These are phyloP conservation scores for Carassius auratus DNA, from an alignment of 2,113 vertebrate genomes.

Conservation along the genomic window DNA sequence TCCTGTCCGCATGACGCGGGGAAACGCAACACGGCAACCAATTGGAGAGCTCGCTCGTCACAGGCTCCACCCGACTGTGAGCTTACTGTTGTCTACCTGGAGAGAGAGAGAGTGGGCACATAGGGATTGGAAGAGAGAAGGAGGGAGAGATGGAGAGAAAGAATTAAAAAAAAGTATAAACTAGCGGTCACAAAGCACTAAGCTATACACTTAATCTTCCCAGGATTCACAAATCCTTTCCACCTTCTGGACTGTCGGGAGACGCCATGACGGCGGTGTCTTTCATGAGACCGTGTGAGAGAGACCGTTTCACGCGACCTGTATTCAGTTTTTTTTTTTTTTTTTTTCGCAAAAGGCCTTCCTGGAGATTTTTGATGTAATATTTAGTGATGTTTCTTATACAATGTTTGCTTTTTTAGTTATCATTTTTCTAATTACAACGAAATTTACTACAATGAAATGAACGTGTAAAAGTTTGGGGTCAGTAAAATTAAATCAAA, in stretches of 20 bases:
- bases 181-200: conserved; percentile 46
- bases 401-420: neutral
- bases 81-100: conserved; percentile 72
- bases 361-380: neutral
- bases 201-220: conserved; percentile 57
- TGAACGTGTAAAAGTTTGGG: too few species aligned
- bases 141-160: conserved; percentile 31
- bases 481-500: too few species aligned
- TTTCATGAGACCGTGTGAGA: conserved; percentile 23
- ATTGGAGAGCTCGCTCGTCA: conserved; percentile 48
- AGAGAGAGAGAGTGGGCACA: conserved; percentile 9
- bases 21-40: neutral
- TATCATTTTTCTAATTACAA: neutral
- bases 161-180: conserved; percentile 40
- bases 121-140: neutral
- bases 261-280: conserved; percentile 9
- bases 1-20: conserved; percentile 85
- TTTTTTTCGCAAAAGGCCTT: neutral
- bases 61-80: conserved; percentile 69
- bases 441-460: too few species aligned
- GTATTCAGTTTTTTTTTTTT: neutral
- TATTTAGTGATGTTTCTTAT: neutral
- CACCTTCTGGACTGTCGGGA: conserved; percentile 40
- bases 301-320: conserved; percentile 3
- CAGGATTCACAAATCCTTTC: conserved; percentile 54